These are phyloP conservation scores for Drosophila bifasciata DNA, from an alignment of 1,140 invertebrate genomes.

Conservation along the genomic window DNA sequence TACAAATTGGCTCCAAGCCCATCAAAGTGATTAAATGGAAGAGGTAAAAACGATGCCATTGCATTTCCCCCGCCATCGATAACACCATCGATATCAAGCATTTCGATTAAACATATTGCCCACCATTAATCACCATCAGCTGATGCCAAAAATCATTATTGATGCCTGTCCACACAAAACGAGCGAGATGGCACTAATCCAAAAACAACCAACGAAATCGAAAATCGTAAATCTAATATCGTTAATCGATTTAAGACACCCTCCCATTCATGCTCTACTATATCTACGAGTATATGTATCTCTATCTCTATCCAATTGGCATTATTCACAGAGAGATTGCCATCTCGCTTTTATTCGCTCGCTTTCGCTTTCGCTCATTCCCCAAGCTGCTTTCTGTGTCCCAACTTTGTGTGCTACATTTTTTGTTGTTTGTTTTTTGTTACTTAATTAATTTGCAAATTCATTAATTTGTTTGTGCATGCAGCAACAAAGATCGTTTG, in stretches of 20 bases:
- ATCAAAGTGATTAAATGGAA: constrained; percentile 82
- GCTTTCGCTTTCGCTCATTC: background rate
- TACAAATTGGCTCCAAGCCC: constrained; percentile 79
- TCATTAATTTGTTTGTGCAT: constrained; percentile 84
- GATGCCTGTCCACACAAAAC: too few relatives aligned
- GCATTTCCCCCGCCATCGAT: background rate
- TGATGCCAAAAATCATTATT: too few relatives aligned
- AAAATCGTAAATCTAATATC: background rate
- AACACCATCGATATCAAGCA: constrained; percentile 18
- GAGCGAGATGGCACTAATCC: constrained; percentile 37
- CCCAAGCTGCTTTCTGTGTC: background rate
- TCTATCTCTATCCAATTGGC: too few relatives aligned
- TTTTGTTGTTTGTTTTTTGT: constrained; percentile 20
- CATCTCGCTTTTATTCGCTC: constrained; percentile 1
- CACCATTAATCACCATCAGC: constrained; percentile 3
- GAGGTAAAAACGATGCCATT: constrained; percentile 63
- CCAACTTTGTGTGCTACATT: background rate
- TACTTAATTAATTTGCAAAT: constrained; percentile 20
- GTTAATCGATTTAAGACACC: too few relatives aligned
- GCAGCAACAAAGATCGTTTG: constrained; percentile 90
- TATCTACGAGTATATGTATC: too few relatives aligned
- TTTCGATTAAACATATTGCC: background rate
- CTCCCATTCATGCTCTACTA: background rate
- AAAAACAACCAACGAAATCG: background rate
- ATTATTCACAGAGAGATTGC: too few relatives aligned